These are phyloP conservation scores for Ichneumoninae sp. DNA, from an alignment of 2,888 invertebrate genomes.

Conservation along the genomic window DNA sequence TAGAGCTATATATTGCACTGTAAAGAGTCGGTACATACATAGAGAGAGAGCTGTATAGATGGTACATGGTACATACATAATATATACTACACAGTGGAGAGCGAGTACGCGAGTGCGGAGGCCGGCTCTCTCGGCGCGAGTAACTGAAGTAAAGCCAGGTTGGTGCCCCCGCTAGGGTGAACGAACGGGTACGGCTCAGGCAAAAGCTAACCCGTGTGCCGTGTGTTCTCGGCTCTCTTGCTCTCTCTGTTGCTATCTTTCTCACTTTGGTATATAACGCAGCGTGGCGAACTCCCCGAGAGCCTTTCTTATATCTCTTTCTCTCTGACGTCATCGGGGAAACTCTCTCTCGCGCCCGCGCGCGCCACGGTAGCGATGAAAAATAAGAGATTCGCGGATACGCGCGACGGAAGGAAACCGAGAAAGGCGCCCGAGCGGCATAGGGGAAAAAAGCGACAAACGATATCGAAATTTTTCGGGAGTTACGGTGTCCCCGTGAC, in stretches of 20 bases:
- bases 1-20: not conserved
- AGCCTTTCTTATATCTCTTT: conserved; percentile 52
- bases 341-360: conserved; percentile 35
- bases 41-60: conserved; percentile 38
- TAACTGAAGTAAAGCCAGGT: conserved; percentile 84
- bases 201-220: conserved; percentile 82
- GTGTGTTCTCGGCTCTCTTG: conserved; percentile 72
- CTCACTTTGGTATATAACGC: conserved; percentile 44
- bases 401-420: conserved; percentile 1
- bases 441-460: not conserved
- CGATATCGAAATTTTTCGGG: not conserved
- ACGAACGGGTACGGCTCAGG: conserved; percentile 83
- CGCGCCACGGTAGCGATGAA: conserved; percentile 23
- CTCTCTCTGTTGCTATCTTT: conserved; percentile 34
- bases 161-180: conserved; percentile 85
- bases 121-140: conserved; percentile 79
- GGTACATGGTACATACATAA: conserved; percentile 36
- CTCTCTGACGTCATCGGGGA: conserved; percentile 61
- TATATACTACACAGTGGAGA: conserved; percentile 51
- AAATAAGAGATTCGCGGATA: conserved; percentile 29
- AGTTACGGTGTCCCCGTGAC: not conserved
- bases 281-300: conserved; percentile 8
- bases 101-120: conserved; percentile 62
- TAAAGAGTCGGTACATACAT: not conserved
- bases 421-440: not conserved